Evolutionary conservation across 2,888 invertebrate species (phyloP).

Genomic region (Aleiodes leptofemur): DNA sequence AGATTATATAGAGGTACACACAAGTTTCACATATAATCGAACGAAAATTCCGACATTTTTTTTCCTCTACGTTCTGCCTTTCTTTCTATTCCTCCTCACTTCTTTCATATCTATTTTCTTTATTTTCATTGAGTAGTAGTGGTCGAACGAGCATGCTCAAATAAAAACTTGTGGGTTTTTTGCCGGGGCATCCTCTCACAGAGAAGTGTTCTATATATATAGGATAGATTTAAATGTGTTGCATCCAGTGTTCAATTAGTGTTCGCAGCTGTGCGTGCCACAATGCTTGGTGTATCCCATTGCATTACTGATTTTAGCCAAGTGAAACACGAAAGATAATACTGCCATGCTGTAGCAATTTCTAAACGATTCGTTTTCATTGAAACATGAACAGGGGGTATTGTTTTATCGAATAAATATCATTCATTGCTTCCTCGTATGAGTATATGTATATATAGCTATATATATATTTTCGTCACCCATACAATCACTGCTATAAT

Average conservation of each 20-base stretch:
- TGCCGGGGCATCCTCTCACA: too few relatives aligned
- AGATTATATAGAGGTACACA: constrained; percentile 12
- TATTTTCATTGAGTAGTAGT: neutral
- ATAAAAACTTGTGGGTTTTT: neutral
- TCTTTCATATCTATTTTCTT: neutral
- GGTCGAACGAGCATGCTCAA: neutral
- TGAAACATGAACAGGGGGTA: neutral
- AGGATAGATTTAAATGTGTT: neutral
- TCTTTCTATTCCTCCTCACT: neutral
- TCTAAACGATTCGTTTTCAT: constrained; percentile 14
- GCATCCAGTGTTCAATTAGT: constrained; percentile 12
- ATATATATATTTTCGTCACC: neutral
- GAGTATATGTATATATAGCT: neutral
- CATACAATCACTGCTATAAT: constrained; percentile 1
- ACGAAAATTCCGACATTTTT: neutral
- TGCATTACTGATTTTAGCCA: constrained; percentile 1
- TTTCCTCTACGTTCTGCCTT: neutral
- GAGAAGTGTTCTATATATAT: too few relatives aligned
- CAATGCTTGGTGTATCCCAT: constrained; percentile 1
- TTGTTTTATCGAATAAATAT: neutral
- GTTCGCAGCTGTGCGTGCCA: constrained; percentile 26
- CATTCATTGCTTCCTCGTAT: too few relatives aligned
- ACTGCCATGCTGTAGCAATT: constrained; percentile 5
- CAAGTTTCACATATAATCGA: neutral
- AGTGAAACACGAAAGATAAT: constrained; percentile 18